These are phyloP conservation scores for Gobius niger DNA, from an alignment of 2,113 vertebrate genomes.

Conservation along the genomic window DNA sequence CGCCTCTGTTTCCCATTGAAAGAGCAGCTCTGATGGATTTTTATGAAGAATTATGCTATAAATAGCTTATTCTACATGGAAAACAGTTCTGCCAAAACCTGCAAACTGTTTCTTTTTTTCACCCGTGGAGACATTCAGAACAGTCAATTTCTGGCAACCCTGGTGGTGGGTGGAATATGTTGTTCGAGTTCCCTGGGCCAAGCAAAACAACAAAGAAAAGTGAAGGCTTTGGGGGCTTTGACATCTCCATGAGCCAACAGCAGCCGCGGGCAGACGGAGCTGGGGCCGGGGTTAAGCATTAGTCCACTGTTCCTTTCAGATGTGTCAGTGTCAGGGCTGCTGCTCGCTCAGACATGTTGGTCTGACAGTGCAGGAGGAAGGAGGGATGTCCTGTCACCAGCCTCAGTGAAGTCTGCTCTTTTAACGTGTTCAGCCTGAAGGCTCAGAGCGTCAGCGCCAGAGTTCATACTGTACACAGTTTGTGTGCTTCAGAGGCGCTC, in stretches of 20 bases:
- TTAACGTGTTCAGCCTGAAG: conserved; percentile 62
- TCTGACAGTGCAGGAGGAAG: conserved; percentile 27
- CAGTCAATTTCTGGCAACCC: background rate
- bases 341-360: conserved; percentile 44
- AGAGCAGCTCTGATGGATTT: too few relatives aligned
- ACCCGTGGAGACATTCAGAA: background rate
- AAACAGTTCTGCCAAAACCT: too few relatives aligned
- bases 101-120: background rate
- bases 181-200: conserved; percentile 3
- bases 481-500: background rate
- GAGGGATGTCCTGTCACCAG: conserved; percentile 36
- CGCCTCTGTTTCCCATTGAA: too few relatives aligned
- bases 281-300: conserved; percentile 18
- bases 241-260: conserved; percentile 24
- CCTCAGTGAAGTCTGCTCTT: conserved; percentile 46
- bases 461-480: background rate
- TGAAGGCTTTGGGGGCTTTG: conserved; percentile 24
- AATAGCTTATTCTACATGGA: too few relatives aligned
- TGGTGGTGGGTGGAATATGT: background rate
- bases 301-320: conserved; percentile 31
- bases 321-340: conserved; percentile 30
- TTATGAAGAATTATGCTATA: too few relatives aligned
- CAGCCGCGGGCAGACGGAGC: conserved; percentile 23
- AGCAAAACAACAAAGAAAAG: conserved; percentile 20
- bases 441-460: conserved; percentile 56